Base-by-base conservation (phyloP, 2,888 invertebrate genomes). In the Lochmaea crataegi region DNA sequence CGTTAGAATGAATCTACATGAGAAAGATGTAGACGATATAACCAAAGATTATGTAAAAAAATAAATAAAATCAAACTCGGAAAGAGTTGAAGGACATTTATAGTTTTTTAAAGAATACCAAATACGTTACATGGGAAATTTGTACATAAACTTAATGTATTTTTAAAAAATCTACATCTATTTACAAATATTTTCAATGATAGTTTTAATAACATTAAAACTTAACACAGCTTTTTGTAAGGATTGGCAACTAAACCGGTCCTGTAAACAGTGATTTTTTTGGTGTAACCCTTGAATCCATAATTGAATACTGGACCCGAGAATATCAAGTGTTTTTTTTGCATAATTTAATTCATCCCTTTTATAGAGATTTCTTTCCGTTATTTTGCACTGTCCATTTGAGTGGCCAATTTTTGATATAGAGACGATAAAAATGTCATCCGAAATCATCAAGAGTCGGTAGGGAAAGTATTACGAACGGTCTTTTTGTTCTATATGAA, bases 351-450 rank as follows among this genome's bases (percentile, higher is more conserved):
- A 68, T 57, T 53, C 63, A 22, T 65, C 56, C 68, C 53, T 56
- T 69, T 73, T 65, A 65, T 73, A 65, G 51, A 42, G 51, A 41
- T 57, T 68, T 72, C 63, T 68, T 72, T 65, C 65, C 68, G 73
- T 73, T 73, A 65, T 73, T 73, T 69, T 73, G 73, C 73, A 73
- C 73, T 73, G 68, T 69, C 69, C 69, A 73, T 73, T 73, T 60
- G 65, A 69, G 65, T 73, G 73, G 73, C 73, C 68, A 69, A 73
- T 73, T 73, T 73, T 73, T 73, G 73, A 73, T 68, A 65, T 69
- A 73, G 65, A 65, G 69, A 69, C 68, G 69, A 73, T 73, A 73
- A 73, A 73, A 65, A 73, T 70, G 70, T 64, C 69, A 73, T 65
- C 68, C 42, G 56, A 48, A 65, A 69, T 64, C 69, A 69, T 68